Evolutionary conservation across 2,113 vertebrate species (phyloP), one percentile per base, ranked within the genome.

Genomic region (Irena cyanogastra): DNA sequence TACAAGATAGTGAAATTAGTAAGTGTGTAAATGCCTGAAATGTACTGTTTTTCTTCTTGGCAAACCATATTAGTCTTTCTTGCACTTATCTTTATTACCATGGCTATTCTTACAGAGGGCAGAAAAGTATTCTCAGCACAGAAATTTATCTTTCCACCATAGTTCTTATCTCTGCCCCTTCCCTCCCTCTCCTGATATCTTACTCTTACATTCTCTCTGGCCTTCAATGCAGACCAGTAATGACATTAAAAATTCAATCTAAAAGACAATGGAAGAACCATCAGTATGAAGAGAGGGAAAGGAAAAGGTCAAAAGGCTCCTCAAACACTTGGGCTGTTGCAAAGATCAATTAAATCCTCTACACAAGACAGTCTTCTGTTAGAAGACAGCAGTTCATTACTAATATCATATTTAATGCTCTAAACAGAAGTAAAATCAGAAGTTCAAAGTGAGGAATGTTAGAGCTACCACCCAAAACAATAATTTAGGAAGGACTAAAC

Each of bases 241-340:
- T 98, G 98, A 98, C 98, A 98, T 98, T 98, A 98, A 95, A 97
- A 97, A 97, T 96, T 97, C 98, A 97, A 98, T 98, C 98, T 98
- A 97, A 95, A 98, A 97, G 97, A 98, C 98, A 98, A 98, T 96
- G 94, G 97, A 95, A 97, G 61, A 93, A 86, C 0, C 0, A 90
- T 47, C 66, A 94, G 24, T 87, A 81, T 69, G 72, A 65, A 65
- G 17, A 30, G 49, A 90, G 44, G 47, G 59, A 87, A 88, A 82
- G 22, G 28, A 72, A 75, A 79, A n/a, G 77, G 94, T 89, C 90
- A 94, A 93, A 96, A 33, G 86, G 81, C 75, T 94, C 64, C 44
- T 49, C 77, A 83, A 96, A 90, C 87, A 92, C 7, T 10, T 90
- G 57, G 84, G 83, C 65, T 66, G 16, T 12, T 71, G 61, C 17